Conservation (phyloP, 2,113 vertebrate genomes). For the Charadrius vociferus region DNA sequence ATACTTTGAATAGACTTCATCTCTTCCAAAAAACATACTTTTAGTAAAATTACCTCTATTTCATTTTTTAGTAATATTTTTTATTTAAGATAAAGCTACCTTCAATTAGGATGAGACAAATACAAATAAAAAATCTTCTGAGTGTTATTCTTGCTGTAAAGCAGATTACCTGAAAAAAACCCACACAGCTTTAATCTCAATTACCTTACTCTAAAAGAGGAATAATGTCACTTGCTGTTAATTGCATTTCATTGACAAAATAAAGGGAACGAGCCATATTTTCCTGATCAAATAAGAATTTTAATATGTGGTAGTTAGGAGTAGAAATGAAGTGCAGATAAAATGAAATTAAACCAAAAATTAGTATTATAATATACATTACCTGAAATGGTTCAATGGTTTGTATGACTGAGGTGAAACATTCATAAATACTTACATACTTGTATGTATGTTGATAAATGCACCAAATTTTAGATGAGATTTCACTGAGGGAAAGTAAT, state of each 20-base stretch:
- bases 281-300: neutral
- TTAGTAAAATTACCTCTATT: neutral
- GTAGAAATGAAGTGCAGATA: neutral
- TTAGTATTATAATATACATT: neutral
- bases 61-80: neutral
- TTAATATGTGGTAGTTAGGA: neutral
- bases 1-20: neutral
- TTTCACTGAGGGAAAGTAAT: neutral
- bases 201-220: neutral
- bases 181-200: neutral
- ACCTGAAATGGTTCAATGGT: neutral
- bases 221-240: neutral
- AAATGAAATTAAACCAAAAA: neutral
- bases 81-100: neutral
- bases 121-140: neutral
- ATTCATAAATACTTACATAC: neutral
- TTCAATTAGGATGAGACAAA: neutral
- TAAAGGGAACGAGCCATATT: neutral
- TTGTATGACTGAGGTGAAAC: neutral
- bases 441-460: neutral
- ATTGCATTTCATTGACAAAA: neutral
- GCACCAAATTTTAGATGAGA: neutral
- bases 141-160: neutral
- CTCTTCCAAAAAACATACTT: neutral
- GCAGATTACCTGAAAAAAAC: neutral